Percentiles rank a stretch among this genome's conserved stretches.
These are phyloP conservation scores for Nipponacmea schrenckii DNA, from an alignment of 2,888 invertebrate species.

Conservation along the genomic window DNA sequence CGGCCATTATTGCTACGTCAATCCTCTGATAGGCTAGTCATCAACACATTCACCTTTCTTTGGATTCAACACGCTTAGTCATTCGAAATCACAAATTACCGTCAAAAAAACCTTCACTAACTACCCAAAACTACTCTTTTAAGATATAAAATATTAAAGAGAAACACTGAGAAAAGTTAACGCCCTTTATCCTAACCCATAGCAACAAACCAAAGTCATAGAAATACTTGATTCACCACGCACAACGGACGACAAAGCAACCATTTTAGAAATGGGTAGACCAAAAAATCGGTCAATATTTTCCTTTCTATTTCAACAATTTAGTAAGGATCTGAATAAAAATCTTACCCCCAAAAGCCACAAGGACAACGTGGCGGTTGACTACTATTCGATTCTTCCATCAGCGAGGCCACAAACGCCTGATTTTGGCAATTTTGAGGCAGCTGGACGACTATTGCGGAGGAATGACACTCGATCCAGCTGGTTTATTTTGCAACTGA, in stretches of 20 bases:
- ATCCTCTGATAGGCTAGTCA: neutral
- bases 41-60: neutral
- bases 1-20: constrained; percentile 9
- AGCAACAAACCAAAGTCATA: neutral
- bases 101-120: too few species aligned
- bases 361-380: constrained; percentile 57
- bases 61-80: neutral
- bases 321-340: neutral
- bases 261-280: constrained; percentile 24
- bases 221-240: constrained; percentile 3
- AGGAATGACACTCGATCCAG: constrained; percentile 51
- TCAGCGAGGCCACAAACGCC: constrained; percentile 29
- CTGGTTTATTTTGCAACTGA: constrained; percentile 43
- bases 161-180: too few species aligned
- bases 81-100: neutral
- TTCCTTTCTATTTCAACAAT: constrained; percentile 12
- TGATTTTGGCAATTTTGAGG: constrained; percentile 26
- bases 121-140: too few species aligned
- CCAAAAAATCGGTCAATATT: constrained; percentile 17
- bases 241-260: constrained; percentile 14
- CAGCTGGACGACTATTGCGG: constrained; percentile 36
- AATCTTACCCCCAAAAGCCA: constrained; percentile 61
- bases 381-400: constrained; percentile 60
- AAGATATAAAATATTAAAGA: too few species aligned
- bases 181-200: neutral